Evolutionary conservation across 2,888 invertebrate genomes (phyloP), one percentile per base, ranked within the genome.

Genomic region (Philonicus albiceps): DNA sequence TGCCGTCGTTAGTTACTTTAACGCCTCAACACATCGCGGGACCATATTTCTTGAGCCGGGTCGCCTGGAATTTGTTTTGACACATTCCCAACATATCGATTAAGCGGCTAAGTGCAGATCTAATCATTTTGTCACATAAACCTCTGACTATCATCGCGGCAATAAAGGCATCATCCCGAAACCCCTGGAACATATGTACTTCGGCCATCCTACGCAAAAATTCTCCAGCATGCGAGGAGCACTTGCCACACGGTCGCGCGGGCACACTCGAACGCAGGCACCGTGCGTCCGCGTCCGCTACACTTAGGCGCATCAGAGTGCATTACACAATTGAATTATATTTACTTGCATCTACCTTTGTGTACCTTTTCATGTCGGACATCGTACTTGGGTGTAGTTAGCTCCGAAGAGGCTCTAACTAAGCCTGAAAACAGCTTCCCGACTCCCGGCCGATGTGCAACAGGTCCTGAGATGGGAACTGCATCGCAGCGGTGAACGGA

Each of bases 341-440:
- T 86, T 86, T 86, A 74, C 86, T 74, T 74, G 84, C 75, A 72
- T 86, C 84, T 86, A 53, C 83, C 86, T 86, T 86, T 86, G 75
- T 86, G 86, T 86, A 86, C 84, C 86, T 84, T 84, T 86, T 37
- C 86, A 86, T 86, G 86, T 86, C 86, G 27, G 83, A 86, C 86
- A 86, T 84, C 74, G 83, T 84, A 83, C 75, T 75, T 75, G 55
- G 73, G 55, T 87, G 87, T 87, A 87, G 84, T 84, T 84, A 73
- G 84, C 40, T 73, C 30, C 31, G 55, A 49, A 84, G 37, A 84
- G 84, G 73, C 31, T 73, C 34, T 84, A 84, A 84, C 43, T 73
- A 55, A 19, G 55, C 55, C 43, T 83, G 64, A 34, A 64, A 83
- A 72, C 84, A 84, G 73, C 73, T 43, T 73, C 40, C 27, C 43